phyloP scores from a whole-genome alignment of 2,888 invertebrate species.

The Cinara cedri region DNA sequence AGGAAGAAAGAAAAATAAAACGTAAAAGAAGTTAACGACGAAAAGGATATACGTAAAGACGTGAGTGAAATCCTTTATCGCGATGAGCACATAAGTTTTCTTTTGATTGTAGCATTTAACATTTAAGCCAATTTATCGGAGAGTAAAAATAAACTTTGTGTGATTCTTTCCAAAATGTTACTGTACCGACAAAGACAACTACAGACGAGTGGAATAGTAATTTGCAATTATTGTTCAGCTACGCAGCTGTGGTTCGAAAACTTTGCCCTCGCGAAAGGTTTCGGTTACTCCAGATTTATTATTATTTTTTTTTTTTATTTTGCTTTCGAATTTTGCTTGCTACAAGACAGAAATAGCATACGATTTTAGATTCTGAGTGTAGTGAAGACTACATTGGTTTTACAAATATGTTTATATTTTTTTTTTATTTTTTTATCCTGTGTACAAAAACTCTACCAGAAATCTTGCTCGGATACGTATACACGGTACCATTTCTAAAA shows the following conservation, averaged over 20 bases:
- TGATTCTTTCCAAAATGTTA: slow-evolving; percentile 24
- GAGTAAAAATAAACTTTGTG: slow-evolving; percentile 51
- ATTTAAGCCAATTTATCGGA: slow-evolving; percentile 48
- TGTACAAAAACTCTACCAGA: no score
- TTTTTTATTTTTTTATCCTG: no score
- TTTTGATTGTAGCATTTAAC: slow-evolving; percentile 50
- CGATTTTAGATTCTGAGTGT: no score
- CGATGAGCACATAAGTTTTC: slow-evolving; percentile 30
- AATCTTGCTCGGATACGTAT: no score
- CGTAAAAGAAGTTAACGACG: background rate
- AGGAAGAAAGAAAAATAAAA: background rate
- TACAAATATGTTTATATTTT: no score
- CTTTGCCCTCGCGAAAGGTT: slow-evolving; percentile 4
- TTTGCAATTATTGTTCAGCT: slow-evolving; percentile 46
- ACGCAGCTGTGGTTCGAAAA: slow-evolving; percentile 10
- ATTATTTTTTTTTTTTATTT: background rate
- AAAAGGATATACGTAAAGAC: slow-evolving; percentile 18
- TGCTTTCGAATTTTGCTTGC: background rate
- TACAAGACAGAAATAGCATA: background rate
- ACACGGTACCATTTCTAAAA: no score
- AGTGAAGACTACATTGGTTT: no score
- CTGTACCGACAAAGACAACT: background rate
- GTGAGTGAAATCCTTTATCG: slow-evolving; percentile 53
- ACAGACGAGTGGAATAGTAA: slow-evolving; percentile 36
- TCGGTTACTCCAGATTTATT: slow-evolving; percentile 30